Evolutionary conservation across 92 coral and sea anemone species (phyloP).

Genomic region (Epizoanthus ramosus): DNA sequence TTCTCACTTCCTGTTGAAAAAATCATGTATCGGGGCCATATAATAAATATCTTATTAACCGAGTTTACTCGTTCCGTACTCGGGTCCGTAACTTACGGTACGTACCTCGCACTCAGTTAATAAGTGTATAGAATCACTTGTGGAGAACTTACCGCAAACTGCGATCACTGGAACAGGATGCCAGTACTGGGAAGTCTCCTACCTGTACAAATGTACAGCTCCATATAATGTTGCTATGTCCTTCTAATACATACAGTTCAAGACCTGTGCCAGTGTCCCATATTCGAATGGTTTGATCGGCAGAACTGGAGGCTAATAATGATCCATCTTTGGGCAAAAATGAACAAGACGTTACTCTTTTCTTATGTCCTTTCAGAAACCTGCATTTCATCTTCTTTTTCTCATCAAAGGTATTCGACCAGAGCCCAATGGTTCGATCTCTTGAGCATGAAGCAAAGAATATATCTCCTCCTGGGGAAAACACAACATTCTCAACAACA

Average conservation of each 20-base stretch:
- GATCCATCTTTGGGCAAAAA: constrained; percentile 58
- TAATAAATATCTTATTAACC: too few species aligned
- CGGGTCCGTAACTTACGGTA: too few species aligned
- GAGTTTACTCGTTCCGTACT: too few species aligned
- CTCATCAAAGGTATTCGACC: constrained; percentile 42
- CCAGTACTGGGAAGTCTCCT: constrained; percentile 40
- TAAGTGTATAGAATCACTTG: background rate
- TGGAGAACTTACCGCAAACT: constrained; percentile 56
- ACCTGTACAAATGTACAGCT: constrained; percentile 59
- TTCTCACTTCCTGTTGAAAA: too few species aligned
- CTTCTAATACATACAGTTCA: constrained; percentile 40
- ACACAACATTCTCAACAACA: constrained; percentile 66
- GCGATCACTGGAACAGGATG: constrained; percentile 77
- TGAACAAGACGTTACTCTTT: constrained; percentile 61
- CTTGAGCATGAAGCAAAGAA: constrained; percentile 67
- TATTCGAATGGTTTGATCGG: constrained; percentile 68
- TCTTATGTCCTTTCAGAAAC: constrained; percentile 56
- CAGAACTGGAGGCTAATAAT: constrained; percentile 64
- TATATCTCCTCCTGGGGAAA: constrained; percentile 58
- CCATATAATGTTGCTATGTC: constrained; percentile 75
- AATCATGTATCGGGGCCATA: too few species aligned
- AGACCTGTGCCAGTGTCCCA: constrained; percentile 62
- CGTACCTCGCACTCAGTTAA: too few species aligned
- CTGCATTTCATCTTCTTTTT: constrained; percentile 16
- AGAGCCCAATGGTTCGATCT: constrained; percentile 57